phyloP scores from a whole-genome alignment of 1,140 invertebrate species.

The Danaus plexippus region DNA sequence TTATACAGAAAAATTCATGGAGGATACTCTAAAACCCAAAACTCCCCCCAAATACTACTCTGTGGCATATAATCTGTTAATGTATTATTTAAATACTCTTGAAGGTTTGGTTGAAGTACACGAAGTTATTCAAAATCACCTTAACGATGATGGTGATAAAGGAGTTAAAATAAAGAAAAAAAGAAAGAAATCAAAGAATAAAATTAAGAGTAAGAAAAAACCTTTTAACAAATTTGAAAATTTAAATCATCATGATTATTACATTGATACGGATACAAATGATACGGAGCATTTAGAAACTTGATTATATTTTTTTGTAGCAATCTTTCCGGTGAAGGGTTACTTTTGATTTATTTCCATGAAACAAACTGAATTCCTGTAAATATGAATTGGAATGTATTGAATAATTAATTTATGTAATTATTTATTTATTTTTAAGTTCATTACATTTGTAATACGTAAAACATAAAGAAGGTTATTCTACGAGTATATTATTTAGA shows the following conservation, averaged over 20 bases:
- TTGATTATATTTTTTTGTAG: neutral
- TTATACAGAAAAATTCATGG: constrained; percentile 35
- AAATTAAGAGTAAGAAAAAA: constrained; percentile 25
- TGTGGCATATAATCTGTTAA: constrained; percentile 40
- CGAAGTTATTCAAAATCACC: constrained; percentile 32
- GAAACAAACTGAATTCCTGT: constrained; percentile 26
- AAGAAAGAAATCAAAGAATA: constrained; percentile 23
- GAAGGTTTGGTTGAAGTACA: constrained; percentile 41
- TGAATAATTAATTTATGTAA: neutral
- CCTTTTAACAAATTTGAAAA: neutral
- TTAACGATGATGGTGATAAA: constrained; percentile 16
- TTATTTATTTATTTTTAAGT: constrained; percentile 5
- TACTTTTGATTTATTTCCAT: neutral
- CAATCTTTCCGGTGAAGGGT: constrained; percentile 17
- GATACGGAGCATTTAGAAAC: neutral
- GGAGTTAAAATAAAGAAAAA: constrained; percentile 18
- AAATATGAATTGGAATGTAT: constrained; percentile 57
- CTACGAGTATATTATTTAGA: neutral
- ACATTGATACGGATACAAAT: too few species aligned
- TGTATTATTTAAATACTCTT: constrained; percentile 44
- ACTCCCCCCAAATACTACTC: constrained; percentile 41
- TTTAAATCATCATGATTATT: too few species aligned
- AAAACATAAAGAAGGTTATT: too few species aligned
- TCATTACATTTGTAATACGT: too few species aligned
- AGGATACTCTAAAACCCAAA: constrained; percentile 32